Conservation (phyloP, 2,113 vertebrate genomes). For the Lutjanus erythropterus region DNA sequence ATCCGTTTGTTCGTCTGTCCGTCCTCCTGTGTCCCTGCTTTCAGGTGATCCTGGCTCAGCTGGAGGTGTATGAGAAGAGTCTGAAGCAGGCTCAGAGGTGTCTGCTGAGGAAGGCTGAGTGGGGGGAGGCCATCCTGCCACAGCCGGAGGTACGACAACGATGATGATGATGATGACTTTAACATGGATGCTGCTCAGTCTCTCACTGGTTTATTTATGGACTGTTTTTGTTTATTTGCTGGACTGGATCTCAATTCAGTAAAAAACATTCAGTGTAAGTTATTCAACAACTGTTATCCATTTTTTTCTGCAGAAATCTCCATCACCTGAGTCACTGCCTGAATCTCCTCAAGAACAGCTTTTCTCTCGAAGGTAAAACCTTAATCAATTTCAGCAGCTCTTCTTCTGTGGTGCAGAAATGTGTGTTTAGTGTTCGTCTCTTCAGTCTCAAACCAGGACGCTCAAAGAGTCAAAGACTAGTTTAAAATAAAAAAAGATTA, state of each 20-base stretch:
- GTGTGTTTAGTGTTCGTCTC: neutral
- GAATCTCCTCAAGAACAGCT: conserved; percentile 29
- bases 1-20: neutral
- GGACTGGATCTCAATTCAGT: neutral
- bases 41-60: conserved; percentile 93
- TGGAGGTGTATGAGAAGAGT: conserved; percentile 95
- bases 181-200: neutral
- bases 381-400: neutral
- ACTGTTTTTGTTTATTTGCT: neutral
- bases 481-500: too few species aligned
- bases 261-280: neutral
- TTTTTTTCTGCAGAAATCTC: conserved; percentile 52
- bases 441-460: neutral
- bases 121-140: conserved; percentile 90
- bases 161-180: fast-evolving
- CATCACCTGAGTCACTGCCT: conserved; percentile 12
- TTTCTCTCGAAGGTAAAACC: conserved; percentile 63
- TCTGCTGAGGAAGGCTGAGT: conserved; percentile 90
- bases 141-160: conserved; percentile 40
- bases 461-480: too few species aligned
- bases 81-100: conserved; percentile 92
- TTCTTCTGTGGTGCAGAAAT: neutral
- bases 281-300: neutral
- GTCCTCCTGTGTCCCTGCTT: too few species aligned
- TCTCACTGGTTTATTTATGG: neutral